Evolutionary conservation across 1,140 invertebrate genomes (phyloP).

Genomic region (Harpegnathos saltator): DNA sequence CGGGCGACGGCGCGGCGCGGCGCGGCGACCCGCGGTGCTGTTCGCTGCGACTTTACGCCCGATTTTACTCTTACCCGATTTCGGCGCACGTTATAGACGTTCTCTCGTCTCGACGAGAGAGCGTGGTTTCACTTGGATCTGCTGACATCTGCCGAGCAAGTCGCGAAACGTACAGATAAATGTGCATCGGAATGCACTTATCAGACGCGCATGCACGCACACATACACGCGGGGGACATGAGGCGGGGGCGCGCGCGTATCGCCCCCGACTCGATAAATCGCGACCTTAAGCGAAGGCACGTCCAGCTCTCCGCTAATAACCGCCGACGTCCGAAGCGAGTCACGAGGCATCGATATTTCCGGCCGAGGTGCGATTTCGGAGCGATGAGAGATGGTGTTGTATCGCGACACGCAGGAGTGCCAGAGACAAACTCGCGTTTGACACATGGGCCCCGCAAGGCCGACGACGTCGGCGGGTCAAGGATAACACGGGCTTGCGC

Average conservation of each 20-base stretch:
- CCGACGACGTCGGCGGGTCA: slow-evolving; percentile 49
- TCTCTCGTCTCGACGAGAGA: not conserved
- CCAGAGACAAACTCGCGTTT: not conserved
- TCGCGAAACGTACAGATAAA: slow-evolving; percentile 24
- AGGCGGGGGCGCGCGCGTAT: too few relatives aligned
- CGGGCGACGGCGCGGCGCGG: too few relatives aligned
- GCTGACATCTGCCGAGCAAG: slow-evolving; percentile 44
- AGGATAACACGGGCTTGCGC: not conserved
- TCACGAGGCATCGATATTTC: too few relatives aligned
- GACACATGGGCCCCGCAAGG: slow-evolving; percentile 7
- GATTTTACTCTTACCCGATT: too few relatives aligned
- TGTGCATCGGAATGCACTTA: slow-evolving; percentile 18
- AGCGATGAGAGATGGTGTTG: not conserved
- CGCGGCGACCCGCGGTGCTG: too few relatives aligned
- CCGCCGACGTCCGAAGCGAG: too few relatives aligned
- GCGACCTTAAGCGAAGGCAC: too few relatives aligned
- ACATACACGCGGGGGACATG: too few relatives aligned
- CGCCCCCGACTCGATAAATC: not conserved
- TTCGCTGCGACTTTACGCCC: too few relatives aligned
- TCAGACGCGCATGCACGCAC: slow-evolving; percentile 1
- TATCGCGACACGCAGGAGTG: not conserved
- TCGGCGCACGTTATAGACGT: too few relatives aligned
- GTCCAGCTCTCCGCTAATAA: too few relatives aligned
- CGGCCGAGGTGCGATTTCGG: not conserved
- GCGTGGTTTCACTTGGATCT: slow-evolving; percentile 14